Percentiles rank a stretch among this genome's conserved stretches.
These are phyloP conservation scores for Coleophora flavipennella DNA, from an alignment of 2,888 invertebrate species.

Conservation along the genomic window DNA sequence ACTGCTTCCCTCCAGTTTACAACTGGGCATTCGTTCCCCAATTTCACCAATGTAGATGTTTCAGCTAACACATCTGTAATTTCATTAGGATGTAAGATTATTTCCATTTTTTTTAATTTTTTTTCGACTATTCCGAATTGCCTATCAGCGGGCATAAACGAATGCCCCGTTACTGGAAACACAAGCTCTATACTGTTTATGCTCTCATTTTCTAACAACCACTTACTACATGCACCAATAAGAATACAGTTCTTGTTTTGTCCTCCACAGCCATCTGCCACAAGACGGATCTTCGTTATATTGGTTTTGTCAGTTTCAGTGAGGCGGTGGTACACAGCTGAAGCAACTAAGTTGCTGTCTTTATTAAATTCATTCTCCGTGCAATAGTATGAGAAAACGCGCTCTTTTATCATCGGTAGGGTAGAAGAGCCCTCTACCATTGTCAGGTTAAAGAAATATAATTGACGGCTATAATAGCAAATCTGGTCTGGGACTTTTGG, in stretches of 20 bases:
- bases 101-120: not conserved
- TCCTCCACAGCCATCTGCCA: conserved; percentile 10
- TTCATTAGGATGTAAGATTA: not conserved
- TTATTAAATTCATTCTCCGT: conserved; percentile 17
- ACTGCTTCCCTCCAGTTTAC: not conserved
- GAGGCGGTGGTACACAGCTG: conserved; percentile 13
- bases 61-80: not conserved
- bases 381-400: conserved; percentile 21
- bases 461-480: conserved; percentile 31
- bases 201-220: not conserved
- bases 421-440: conserved; percentile 26
- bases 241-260: conserved; percentile 13
- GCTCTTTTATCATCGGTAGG: conserved; percentile 15
- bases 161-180: conserved; percentile 3
- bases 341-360: conserved; percentile 16
- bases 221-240: conserved; percentile 4
- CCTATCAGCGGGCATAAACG: conserved; percentile 2
- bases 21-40: not conserved
- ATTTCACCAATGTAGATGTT: not conserved
- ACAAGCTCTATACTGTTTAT: conserved; percentile 1
- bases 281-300: conserved; percentile 12
- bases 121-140: conserved; percentile 2
- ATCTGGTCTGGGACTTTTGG: not conserved
- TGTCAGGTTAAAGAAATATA: conserved; percentile 32
- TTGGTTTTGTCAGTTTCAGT: conserved; percentile 9